These are phyloP conservation scores for Sula dactylatra DNA, from an alignment of 2,113 vertebrate species.

Conservation along the genomic window DNA sequence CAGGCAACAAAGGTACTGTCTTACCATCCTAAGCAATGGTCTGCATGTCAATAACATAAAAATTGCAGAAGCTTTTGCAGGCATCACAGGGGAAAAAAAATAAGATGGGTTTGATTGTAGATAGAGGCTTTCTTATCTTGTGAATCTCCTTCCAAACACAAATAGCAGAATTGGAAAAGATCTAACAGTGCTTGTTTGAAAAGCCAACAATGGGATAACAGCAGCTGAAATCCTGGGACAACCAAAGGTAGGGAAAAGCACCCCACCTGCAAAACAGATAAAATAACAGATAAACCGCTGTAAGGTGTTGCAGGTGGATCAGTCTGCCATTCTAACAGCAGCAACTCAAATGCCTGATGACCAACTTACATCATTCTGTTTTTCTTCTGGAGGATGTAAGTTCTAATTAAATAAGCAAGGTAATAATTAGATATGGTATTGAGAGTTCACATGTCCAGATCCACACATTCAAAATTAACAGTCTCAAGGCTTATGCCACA, in stretches of 20 bases:
- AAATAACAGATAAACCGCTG: too few relatives aligned
- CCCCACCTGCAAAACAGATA: not conserved
- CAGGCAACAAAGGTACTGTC: not conserved
- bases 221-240: not conserved
- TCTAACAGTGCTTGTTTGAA: not conserved
- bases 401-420: not conserved
- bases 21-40: not conserved
- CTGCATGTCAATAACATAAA: not conserved
- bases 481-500: not conserved
- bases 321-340: too few relatives aligned
- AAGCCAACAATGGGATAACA: not conserved
- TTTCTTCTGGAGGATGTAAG: not conserved
- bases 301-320: too few relatives aligned
- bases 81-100: not conserved
- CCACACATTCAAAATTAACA: not conserved
- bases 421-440: not conserved
- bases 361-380: too few relatives aligned
- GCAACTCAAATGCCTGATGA: too few relatives aligned
- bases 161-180: not conserved
- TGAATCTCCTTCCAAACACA: not conserved
- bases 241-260: not conserved
- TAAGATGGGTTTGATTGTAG: too few relatives aligned
- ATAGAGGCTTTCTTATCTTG: not conserved
- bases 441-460: not conserved
- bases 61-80: not conserved